Evolutionary conservation across 2,797 vertebrate species (phyloP).

Genomic region (Micrastur ruficollis): DNA sequence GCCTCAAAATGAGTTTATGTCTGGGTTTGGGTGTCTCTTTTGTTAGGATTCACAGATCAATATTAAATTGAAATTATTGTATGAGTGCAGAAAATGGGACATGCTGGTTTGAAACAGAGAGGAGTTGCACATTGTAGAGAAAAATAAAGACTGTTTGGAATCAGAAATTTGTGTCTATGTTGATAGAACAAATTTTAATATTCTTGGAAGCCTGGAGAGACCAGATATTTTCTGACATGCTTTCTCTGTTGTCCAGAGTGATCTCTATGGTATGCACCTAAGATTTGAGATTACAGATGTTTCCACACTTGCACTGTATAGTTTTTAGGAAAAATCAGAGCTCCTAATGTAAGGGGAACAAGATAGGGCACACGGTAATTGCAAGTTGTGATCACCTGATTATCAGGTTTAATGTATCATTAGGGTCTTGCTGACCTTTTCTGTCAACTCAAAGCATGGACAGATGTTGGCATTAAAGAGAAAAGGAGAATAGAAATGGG

Average conservation of each 20-base stretch:
- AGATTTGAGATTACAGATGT: background rate
- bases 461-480: conserved; percentile 36
- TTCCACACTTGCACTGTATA: background rate
- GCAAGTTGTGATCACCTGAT: background rate
- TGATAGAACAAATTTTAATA: background rate
- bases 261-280: accelerated
- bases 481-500: conserved; percentile 11
- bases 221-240: background rate
- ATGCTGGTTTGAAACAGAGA: background rate
- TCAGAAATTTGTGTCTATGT: background rate
- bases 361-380: background rate
- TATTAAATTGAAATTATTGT: background rate
- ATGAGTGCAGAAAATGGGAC: background rate
- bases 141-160: background rate
- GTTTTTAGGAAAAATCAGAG: background rate
- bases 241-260: background rate
- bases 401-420: background rate
- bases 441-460: background rate
- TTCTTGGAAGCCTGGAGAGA: background rate
- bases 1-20: background rate
- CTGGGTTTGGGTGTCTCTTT: background rate
- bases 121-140: background rate
- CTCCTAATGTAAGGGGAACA: background rate
- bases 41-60: background rate
- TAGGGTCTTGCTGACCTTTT: conserved; percentile 17